Evolutionary conservation across 2,113 vertebrate genomes (phyloP), one percentile per base, ranked within the genome.

Genomic region (Ibidorhyncha struthersii): DNA sequence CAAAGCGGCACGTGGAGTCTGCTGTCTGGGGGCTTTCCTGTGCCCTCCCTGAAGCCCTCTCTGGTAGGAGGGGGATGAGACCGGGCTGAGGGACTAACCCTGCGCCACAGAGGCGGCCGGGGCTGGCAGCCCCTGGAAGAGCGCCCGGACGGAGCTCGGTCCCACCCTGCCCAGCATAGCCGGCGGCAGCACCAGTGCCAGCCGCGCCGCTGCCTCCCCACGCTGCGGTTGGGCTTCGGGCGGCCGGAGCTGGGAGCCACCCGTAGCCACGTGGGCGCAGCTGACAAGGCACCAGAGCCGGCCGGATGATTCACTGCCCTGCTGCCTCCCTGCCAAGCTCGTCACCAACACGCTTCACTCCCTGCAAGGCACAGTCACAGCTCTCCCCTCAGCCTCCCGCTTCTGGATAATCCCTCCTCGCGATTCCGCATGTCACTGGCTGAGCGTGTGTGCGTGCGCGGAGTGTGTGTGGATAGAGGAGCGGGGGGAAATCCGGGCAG

Each of bases 381-480:
- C 78, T 78, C 72, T 15, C 14, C 66, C 13, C 86, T 17, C 40
- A 47, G 56, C 71, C 53, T 66, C 32, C 50, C 40, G n/a, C 74
- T n/a, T 5, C 78, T 25, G 58, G 36, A 40, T 12, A 32, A 36
- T 47, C 73, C 70, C 91, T 73, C 41, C 45, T 14, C 3, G 45
- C 34, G 12, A 5, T 38, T 41, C n/a, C 15, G 20, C 72, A 1
- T 3, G 10, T 36, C 14, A 0, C 1, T 4, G 36, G 6, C 36
- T 21, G 10, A 30, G 14, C 0, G 4, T 0, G 19, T 5, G 19
- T 25, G 76, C 0, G 1, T 8, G 27, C 4, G 23, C 21, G 12
- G 49, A 23, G 49, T 5, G 19, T 27, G 1, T 8, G n/a, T 0
- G 9, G 66, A 40, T 1, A 49, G 45, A 47, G 55, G n/a, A 83